Evolutionary conservation across 2,888 invertebrate genomes (phyloP).

Genomic region (Myopa testacea): DNA sequence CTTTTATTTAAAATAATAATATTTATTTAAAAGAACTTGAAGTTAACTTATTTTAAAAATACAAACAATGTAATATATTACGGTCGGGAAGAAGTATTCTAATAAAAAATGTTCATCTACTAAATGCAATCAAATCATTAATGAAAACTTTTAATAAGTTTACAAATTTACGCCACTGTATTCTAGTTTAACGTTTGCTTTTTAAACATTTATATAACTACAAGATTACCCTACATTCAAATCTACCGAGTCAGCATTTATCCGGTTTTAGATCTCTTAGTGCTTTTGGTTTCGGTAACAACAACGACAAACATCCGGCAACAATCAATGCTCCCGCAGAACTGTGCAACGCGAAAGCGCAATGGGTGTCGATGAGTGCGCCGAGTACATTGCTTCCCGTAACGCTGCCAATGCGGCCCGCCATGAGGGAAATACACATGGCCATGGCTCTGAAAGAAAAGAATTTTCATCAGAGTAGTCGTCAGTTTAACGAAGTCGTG

Average conservation of each 20-base stretch:
- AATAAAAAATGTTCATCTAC: no score
- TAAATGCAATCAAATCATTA: no score
- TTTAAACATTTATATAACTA: no score
- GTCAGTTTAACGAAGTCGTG: neutral
- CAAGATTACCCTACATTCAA: no score
- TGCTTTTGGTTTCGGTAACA: conserved; percentile 44
- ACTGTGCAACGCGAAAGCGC: conserved; percentile 47
- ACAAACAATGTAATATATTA: no score
- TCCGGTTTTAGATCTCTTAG: conserved; percentile 26
- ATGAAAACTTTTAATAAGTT: no score
- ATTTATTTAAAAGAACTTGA: neutral
- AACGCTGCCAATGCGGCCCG: conserved; percentile 54
- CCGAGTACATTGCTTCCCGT: conserved; percentile 51
- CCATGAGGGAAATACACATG: conserved; percentile 54
- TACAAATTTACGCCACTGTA: no score
- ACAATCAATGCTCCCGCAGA: conserved; percentile 45
- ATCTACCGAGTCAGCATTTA: conserved; percentile 11
- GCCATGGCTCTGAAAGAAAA: conserved; percentile 53
- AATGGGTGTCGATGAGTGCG: conserved; percentile 52
- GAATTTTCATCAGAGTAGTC: neutral
- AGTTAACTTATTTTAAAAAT: neutral
- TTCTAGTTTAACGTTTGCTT: no score
- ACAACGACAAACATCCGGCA: conserved; percentile 46
- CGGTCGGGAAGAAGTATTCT: no score
- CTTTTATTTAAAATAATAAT: neutral